Percentiles rank a stretch among this genome's conserved stretches.
Evolutionary conservation across 1,140 invertebrate species (phyloP).

Genomic region (Ips nitidus): DNA sequence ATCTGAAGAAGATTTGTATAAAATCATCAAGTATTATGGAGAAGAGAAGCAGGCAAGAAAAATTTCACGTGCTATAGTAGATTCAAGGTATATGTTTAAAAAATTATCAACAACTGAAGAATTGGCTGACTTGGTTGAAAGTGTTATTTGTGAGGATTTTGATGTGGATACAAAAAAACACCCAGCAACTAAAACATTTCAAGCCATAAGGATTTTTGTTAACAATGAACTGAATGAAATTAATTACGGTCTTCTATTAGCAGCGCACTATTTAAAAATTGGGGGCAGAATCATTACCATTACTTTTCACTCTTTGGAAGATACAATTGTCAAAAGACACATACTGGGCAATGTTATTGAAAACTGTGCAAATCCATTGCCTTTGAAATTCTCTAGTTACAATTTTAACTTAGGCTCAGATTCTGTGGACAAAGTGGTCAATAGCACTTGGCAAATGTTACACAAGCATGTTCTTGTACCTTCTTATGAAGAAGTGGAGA

Average conservation of each 20-base stretch:
- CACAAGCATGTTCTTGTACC: conserved; percentile 82
- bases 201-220: conserved; percentile 92
- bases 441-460: conserved; percentile 73
- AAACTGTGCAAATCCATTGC: conserved; percentile 64
- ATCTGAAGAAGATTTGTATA: conserved; percentile 75
- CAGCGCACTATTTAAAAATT: conserved; percentile 74
- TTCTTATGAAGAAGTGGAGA: conserved; percentile 68
- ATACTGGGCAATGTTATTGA: conserved; percentile 75
- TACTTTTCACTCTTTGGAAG: conserved; percentile 92
- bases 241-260: conserved; percentile 82
- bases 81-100: conserved; percentile 81
- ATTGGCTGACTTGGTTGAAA: conserved; percentile 76
- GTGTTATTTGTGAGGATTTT: conserved; percentile 54
- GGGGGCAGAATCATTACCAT: conserved; percentile 79
- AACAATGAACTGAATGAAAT: conserved; percentile 98
- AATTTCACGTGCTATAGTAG: conserved; percentile 85
- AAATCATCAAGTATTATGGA: conserved; percentile 87
- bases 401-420: conserved; percentile 57
- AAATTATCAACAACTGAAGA: conserved; percentile 81
- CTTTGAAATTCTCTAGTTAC: conserved; percentile 66
- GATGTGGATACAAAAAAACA: conserved; percentile 67
- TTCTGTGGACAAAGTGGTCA: conserved; percentile 62
- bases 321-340: conserved; percentile 92
- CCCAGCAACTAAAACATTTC: conserved; percentile 89
- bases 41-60: conserved; percentile 86